These are phyloP conservation scores for Suncus etruscus DNA, from an alignment of 2,113 vertebrate genomes.

Conservation along the genomic window DNA sequence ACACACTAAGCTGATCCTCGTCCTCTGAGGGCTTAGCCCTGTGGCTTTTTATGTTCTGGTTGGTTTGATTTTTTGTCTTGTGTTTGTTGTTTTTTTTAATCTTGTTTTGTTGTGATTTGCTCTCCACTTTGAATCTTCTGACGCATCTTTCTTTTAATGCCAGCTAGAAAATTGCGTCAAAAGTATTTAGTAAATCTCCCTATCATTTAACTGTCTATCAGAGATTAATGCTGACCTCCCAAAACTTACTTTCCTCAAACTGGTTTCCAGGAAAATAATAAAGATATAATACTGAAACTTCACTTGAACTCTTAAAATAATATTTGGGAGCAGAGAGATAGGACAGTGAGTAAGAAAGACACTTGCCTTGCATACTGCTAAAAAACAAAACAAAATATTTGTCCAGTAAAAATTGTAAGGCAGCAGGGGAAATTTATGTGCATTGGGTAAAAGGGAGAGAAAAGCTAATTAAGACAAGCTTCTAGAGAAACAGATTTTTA, in stretches of 20 bases:
- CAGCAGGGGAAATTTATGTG: not conserved
- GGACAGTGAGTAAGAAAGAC: too few species aligned
- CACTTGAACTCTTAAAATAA: not conserved
- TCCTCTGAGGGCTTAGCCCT: not conserved
- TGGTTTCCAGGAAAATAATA: constrained; percentile 22
- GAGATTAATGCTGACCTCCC: constrained; percentile 27
- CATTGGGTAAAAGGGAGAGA: not conserved
- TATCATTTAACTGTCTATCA: constrained; percentile 18
- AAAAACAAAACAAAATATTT: not conserved
- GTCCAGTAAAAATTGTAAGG: not conserved
- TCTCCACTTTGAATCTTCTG: constrained; percentile 21
- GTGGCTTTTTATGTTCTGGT: not conserved
- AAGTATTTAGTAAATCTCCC: constrained; percentile 33
- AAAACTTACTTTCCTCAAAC: not conserved
- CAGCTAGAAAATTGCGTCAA: constrained; percentile 4
- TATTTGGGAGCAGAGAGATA: not conserved
- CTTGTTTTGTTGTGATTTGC: not conserved
- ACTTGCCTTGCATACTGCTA: too few species aligned
- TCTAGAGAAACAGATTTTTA: not conserved
- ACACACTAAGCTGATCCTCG: not conserved
- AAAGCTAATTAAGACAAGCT: not conserved
- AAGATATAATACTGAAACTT: not conserved
- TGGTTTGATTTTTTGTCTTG: too few species aligned
- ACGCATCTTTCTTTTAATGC: not conserved
- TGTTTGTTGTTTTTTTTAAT: too few species aligned